These are phyloP conservation scores for Halocynthia aurantium DNA, from an alignment of 23 tunicate genomes.

Conservation along the genomic window DNA sequence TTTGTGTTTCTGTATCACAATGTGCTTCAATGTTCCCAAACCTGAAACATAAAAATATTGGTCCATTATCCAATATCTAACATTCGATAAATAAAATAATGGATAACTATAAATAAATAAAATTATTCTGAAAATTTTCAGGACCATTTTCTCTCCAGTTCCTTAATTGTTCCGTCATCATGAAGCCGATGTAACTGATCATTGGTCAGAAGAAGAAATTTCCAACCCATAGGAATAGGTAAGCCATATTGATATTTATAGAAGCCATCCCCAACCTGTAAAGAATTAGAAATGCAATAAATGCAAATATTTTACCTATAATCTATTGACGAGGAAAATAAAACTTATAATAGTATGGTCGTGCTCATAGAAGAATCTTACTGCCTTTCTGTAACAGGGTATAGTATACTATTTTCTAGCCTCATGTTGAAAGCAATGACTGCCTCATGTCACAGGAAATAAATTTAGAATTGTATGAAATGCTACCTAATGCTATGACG, in stretches of 20 bases:
- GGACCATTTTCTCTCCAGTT: constrained; percentile 36
- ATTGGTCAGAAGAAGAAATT: constrained; percentile 29
- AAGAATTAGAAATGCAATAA: background rate
- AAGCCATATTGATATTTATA: constrained; percentile 34
- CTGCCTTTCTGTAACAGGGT: too few species aligned
- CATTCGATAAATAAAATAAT: background rate
- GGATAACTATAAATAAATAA: background rate
- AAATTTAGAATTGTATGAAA: too few species aligned
- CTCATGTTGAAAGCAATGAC: too few species aligned
- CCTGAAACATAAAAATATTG: constrained; percentile 12
- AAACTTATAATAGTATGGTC: too few species aligned
- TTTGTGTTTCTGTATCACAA: constrained; percentile 11
- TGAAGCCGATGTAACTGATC: constrained; percentile 23
- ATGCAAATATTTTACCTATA: background rate
- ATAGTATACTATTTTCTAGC: too few species aligned
- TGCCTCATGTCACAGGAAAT: too few species aligned
- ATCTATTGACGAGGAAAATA: too few species aligned
- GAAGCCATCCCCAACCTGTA: constrained; percentile 50
- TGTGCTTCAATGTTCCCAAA: constrained; percentile 34
- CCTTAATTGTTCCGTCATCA: constrained; percentile 29
- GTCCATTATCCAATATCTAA: background rate
- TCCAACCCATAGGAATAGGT: constrained; percentile 36
- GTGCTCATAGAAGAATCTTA: too few species aligned
- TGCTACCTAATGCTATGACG: too few species aligned
- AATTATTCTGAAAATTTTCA: background rate